Percentiles rank a stretch among this genome's conserved stretches.
phyloP scores from a whole-genome alignment of 2,888 invertebrate genomes.

The Leptinotarsa peninsularis region DNA sequence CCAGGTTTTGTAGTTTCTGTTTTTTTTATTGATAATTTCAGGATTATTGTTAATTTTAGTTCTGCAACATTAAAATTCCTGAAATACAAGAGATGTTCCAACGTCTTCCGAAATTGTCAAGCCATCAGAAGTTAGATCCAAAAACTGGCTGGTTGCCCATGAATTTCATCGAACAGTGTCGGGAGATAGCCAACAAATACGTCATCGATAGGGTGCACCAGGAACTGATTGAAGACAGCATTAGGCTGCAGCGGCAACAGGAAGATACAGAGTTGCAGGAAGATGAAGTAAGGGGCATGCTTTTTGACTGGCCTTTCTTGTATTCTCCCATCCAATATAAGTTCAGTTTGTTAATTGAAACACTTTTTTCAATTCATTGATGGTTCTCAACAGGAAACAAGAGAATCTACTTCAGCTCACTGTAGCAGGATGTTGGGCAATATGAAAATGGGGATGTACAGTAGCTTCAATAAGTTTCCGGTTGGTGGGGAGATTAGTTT shows the following conservation, averaged over 20 bases:
- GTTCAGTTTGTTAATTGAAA: not conserved
- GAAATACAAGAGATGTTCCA: slow-evolving; percentile 84
- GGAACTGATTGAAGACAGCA: slow-evolving; percentile 51
- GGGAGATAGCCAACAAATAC: slow-evolving; percentile 77
- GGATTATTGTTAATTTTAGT: slow-evolving; percentile 66
- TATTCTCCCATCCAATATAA: not conserved
- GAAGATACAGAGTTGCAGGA: slow-evolving; percentile 19
- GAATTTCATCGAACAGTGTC: slow-evolving; percentile 76
- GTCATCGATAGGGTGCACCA: slow-evolving; percentile 53
- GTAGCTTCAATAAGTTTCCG: slow-evolving; percentile 33
- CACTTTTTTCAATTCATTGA: not conserved
- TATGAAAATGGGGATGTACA: slow-evolving; percentile 52
- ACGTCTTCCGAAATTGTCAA: slow-evolving; percentile 73
- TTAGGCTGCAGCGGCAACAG: slow-evolving; percentile 34
- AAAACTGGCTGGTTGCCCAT: slow-evolving; percentile 84
- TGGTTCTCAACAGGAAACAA: not conserved
- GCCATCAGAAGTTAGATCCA: slow-evolving; percentile 75
- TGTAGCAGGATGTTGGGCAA: slow-evolving; percentile 55
- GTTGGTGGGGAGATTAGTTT: slow-evolving; percentile 23
- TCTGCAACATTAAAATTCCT: slow-evolving; percentile 82
- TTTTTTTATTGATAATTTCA: not conserved
- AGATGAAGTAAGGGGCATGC: slow-evolving; percentile 12
- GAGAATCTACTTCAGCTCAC: slow-evolving; percentile 38
- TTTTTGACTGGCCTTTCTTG: not conserved
- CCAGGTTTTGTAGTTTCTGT: slow-evolving; percentile 71